Evolutionary conservation across 2,113 vertebrate genomes (phyloP), one percentile per base, ranked within the genome.

Genomic region (Apistogramma diplotaenia): DNA sequence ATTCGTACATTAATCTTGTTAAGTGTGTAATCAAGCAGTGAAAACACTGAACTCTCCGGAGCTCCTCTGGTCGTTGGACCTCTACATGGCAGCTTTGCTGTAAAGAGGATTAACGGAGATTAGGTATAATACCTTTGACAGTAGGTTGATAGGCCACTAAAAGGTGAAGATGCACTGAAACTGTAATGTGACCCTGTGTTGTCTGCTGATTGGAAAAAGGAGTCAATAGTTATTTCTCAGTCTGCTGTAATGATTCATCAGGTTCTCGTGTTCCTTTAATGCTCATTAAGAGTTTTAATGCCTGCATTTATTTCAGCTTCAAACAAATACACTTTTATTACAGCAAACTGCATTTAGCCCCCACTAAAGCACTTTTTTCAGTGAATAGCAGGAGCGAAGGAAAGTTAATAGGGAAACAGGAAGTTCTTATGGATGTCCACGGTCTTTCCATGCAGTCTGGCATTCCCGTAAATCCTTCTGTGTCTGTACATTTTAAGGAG

Each of bases 41-140:
- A 56, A 60, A 78, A 77, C 51, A 31, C 6, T 19, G 70, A 74
- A 61, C 72, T 51, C 71, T 31, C 21, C 31, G 8, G 43, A 70
- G 65, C 18, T 70, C 23, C 74, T 21, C 77, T 21, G 61, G 60
- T 77, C 16, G 56, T 16, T 31, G n/a, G 58, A 31, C 31, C 4
- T 82, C 54, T 89, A 88, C 88, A 85, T 80, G 78, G 72, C 81
- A 78, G 65, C 31, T 89, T 77, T 81, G 75, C 60, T 55, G 74
- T 55, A 81, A 89, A 90, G 78, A 85, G 90, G 88, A 87, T 90
- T 90, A 89, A 46, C 3, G 37, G 21, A 84, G 90, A 87, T 92
- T 87, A 90, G 85, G 78, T 70, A 54, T 83, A 86, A 92, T 76
- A 82, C 85, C 85, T 83, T 83, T 70, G 83, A 89, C 76, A 58